Evolutionary conservation across 2,888 invertebrate species (phyloP), one percentile per base, ranked within the genome.

Genomic region (Lepas anatifera): DNA sequence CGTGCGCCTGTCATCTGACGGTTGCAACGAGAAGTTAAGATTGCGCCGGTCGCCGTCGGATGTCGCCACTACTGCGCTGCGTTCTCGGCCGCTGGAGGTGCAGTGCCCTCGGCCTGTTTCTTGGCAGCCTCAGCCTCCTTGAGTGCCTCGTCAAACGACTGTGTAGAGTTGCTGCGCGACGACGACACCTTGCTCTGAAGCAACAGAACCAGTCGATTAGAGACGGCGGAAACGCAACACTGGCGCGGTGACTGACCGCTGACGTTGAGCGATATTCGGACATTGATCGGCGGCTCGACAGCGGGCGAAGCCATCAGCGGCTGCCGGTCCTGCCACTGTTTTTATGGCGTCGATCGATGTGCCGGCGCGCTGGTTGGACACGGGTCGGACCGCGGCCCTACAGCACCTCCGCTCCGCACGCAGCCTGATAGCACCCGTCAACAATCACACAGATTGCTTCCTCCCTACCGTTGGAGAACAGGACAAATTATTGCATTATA

Each of bases 131-230:
- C 79, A 50, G 79, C 78, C 78, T 92, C 92, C 79, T 89, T 86
- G 72, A 90, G 83, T 75, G 88, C 89, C 77, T 92, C 91, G 80
- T 92, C 91, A 81, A 95, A 89, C 81, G 91, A 92, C 82, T 91
- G 91, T 77, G 91, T 89, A 70, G 94, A 94, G 79, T 88, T 90
- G 71, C 94, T 94, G 77, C 94, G 87, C 70, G 94, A 94, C 74
- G 91, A 87, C 72, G 84, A 83, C 75, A 94, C 92, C 83, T 92
- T 92, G 75, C 90, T 91, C 93, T 94, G 83, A 67, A 58, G 32
- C n/a, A n/a, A n/a, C n/a, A n/a, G n/a, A n/a, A n/a, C n/a, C n/a
- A n/a, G n/a, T n/a, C n/a, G n/a, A n/a, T n/a, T n/a, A n/a, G n/a
- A n/a, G n/a, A n/a, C n/a, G n/a, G n/a, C n/a, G n/a, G n/a, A n/a